A percentile compares a stretch with the other conserved stretches of the same genome.
Evolutionary conservation across 1,140 invertebrate species (phyloP).

Genomic region (Formica exsecta): DNA sequence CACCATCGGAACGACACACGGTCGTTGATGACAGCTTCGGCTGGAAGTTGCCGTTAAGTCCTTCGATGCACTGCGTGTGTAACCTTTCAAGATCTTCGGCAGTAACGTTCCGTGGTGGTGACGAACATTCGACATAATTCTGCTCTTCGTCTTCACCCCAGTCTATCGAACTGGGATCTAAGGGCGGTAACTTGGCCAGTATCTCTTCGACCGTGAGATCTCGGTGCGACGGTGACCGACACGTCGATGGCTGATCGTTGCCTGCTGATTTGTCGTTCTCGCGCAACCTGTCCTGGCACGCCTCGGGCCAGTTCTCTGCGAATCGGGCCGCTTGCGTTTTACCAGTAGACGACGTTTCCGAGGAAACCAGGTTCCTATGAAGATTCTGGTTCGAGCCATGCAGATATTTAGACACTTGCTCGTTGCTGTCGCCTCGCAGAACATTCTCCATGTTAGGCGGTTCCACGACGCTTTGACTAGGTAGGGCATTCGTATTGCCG

Average conservation of each 20-base stretch:
- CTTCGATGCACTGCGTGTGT: constrained; percentile 81
- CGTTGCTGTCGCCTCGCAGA: constrained; percentile 78
- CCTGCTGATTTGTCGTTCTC: constrained; percentile 27
- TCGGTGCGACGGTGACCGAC: constrained; percentile 36
- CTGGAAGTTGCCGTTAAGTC: constrained; percentile 85
- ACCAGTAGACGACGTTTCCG: constrained; percentile 53
- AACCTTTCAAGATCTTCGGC: constrained; percentile 81
- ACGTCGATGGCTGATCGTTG: constrained; percentile 10
- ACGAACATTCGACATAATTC: constrained; percentile 72
- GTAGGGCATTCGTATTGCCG: constrained; percentile 77
- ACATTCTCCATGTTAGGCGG: constrained; percentile 82
- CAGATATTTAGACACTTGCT: constrained; percentile 88
- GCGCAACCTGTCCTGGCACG: constrained; percentile 41
- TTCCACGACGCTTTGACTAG: constrained; percentile 83
- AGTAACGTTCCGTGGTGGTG: constrained; percentile 72
- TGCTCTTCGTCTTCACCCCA: constrained; percentile 83
- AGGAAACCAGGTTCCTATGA: constrained; percentile 62
- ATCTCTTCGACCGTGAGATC: constrained; percentile 87
- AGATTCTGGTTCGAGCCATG: constrained; percentile 84
- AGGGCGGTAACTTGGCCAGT: constrained; percentile 88
- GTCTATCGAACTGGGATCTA: constrained; percentile 88
- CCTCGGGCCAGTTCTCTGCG: constrained; percentile 64
- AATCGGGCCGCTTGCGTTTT: constrained; percentile 32
- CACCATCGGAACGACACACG: constrained; percentile 46
- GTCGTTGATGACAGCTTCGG: constrained; percentile 74